A percentile compares a stretch with the other conserved stretches of the same genome.
Evolutionary conservation across 1,140 invertebrate species (phyloP).

Genomic region (Spodoptera frugiperda): DNA sequence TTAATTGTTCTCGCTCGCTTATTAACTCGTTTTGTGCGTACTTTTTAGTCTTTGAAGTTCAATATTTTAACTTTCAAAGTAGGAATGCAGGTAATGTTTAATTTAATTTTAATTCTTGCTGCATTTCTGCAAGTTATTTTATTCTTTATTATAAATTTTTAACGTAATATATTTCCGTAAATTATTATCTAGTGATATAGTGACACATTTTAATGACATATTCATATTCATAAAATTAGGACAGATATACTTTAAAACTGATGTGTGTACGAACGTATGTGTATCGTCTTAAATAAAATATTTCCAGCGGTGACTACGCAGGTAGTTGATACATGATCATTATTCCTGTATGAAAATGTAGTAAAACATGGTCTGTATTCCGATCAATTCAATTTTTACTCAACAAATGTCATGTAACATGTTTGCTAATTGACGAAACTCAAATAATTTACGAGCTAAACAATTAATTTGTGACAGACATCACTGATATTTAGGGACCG

Average conservation of each 20-base stretch:
- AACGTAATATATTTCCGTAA: constrained; percentile 4
- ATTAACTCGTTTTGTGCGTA: constrained; percentile 16
- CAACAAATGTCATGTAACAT: not conserved
- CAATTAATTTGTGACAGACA: constrained; percentile 28
- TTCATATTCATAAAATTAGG: not conserved
- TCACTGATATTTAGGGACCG: constrained; percentile 47
- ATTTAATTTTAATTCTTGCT: constrained; percentile 4
- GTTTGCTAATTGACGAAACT: constrained; percentile 7
- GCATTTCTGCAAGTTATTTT: constrained; percentile 26
- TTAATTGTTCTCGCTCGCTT: constrained; percentile 28
- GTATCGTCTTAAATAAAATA: not conserved
- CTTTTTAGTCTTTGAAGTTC: constrained; percentile 33
- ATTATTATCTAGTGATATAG: constrained; percentile 21
- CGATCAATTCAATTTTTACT: constrained; percentile 28
- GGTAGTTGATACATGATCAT: not conserved
- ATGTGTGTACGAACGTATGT: not conserved
- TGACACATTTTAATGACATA: constrained; percentile 13
- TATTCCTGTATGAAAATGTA: not conserved
- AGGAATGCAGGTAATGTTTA: constrained; percentile 7
- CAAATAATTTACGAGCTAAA: constrained; percentile 6
- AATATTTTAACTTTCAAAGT: not conserved
- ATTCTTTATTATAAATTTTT: constrained; percentile 17
- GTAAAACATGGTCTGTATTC: constrained; percentile 10
- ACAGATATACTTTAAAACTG: not conserved
- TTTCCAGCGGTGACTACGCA: constrained; percentile 14